Base-by-base conservation (phyloP, 2,888 invertebrate species). In the Eutolmus rufibarbis region DNA sequence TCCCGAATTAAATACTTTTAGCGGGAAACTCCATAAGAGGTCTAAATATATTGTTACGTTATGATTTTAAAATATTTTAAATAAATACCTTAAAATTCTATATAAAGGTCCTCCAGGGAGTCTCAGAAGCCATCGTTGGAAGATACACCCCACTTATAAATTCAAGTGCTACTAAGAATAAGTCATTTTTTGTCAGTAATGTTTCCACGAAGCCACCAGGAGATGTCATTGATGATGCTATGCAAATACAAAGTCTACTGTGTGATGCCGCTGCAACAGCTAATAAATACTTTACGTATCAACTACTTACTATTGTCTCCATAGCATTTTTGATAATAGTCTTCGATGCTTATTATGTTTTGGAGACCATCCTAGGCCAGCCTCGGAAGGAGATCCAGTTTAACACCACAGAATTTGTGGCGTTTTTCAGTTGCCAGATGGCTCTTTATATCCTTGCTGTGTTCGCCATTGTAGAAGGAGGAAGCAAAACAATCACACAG, bases 301-400 rank as follows among this genome's bases (percentile, higher is more conserved):
- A 93, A 88, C 89, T 93, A 51, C 87, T 93, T 74, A 93, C 93
- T 9, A 93, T 93, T 84, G 91, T 93, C 9, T 91, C 92, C 7
- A 92, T 92, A 87, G 92, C 92, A 14, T 93, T 93, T 89, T 89
- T 93, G 5, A 93, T 93, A 79, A 92, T 93, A 57, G 92, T 93
- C 14, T 93, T 93, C 34, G 92, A 93, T 91, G 92, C 92, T 0
- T 93, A 93, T 78, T 93, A 93, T 87, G 91, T 93, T 3, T 88
- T 93, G 86, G 92, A 92, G 78, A 92, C 92, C 0, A 87, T 92
- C 9, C 87, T 93, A 86, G 92, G 92, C 3, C 91, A 92, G 89
- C 91, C 91, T 37, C 91, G 91, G 77, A 89, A 91, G 2, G 92
- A 92, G 84, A 91, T 91, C 86, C 92, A 92, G 89, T 92, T 92